A percentile compares a stretch with the other conserved stretches of the same genome.
Conservation (phyloP, 2,888 invertebrate genomes). For the Drosophila kuntzei region DNA sequence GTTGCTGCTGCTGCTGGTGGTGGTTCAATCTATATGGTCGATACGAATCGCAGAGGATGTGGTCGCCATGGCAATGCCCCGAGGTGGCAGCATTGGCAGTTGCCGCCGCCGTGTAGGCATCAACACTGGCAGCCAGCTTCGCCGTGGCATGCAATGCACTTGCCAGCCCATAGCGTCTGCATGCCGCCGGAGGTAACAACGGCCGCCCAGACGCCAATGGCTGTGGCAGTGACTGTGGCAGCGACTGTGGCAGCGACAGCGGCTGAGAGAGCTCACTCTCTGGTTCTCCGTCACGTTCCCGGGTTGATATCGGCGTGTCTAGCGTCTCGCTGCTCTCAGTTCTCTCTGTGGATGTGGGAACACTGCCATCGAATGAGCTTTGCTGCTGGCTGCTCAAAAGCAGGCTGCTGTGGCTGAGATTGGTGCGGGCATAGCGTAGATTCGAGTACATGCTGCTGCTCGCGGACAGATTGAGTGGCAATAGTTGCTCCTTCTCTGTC, state of each 20-base stretch:
- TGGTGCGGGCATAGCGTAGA: constrained; percentile 84
- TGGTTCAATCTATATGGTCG: constrained; percentile 79
- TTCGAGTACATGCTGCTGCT: constrained; percentile 80
- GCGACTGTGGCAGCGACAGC: constrained; percentile 13
- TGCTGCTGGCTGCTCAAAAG: constrained; percentile 80
- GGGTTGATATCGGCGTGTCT: constrained; percentile 54
- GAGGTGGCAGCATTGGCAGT: constrained; percentile 51
- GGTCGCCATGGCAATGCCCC: constrained; percentile 68
- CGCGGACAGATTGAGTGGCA: constrained; percentile 25
- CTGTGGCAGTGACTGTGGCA: constrained; percentile 6
- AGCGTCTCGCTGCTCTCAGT: constrained; percentile 76
- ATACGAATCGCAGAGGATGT: constrained; percentile 84
- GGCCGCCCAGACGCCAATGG: constrained; percentile 18
- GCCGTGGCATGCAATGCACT: constrained; percentile 76
- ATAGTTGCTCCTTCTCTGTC: constrained; percentile 34
- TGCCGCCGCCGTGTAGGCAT: constrained; percentile 76
- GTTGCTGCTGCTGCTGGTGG: constrained; percentile 28
- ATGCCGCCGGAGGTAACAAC: constrained; percentile 43
- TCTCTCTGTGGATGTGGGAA: constrained; percentile 61
- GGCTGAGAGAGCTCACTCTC: too few species aligned
- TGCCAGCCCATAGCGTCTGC: constrained; percentile 62
- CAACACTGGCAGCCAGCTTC: constrained; percentile 75
- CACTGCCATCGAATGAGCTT: constrained; percentile 71
- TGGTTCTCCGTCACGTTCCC: constrained; percentile 28
- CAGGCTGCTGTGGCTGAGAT: constrained; percentile 84